Base-by-base conservation (phyloP, 2,113 vertebrate genomes). In the Choloepus hoffmanni region DNA sequence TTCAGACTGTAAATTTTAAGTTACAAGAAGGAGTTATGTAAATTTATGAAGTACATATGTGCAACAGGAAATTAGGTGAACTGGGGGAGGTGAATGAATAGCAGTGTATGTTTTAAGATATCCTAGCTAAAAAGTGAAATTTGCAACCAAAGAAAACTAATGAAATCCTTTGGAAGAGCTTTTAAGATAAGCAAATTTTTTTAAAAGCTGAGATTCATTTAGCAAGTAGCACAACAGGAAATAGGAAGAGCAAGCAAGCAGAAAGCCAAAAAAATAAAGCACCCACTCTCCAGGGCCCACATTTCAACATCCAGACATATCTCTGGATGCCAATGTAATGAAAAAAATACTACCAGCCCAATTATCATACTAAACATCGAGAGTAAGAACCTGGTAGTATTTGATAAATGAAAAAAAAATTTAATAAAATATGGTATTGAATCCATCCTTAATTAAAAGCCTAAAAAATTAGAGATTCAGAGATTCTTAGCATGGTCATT, bases 1-100 rank as follows among this genome's bases (percentile, higher is more conserved):
- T 97, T 92, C 68, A 78, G 12, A 89, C 40, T 79, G 30, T 89
- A 95, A 90, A 84, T 45, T 43, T 7, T 36, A 62, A 92, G 48
- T 89, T 85, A 77, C 11, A 83, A 88, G 26, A 65, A 91, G 21
- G 30, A 72, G 13, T 92, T 84, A 45, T 4, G 26, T 85, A 11
- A 79, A 62, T 87, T 68, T 70, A 58, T 0, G 63, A 53, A 40
- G 40, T 30, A 9, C 28, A 43, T 48, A 11, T 10, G 7, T 36
- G 18, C 4, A 9, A 18, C 24, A 84, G 60, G 48, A 81, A 90
- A 76, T 43, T 7, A 67, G 7, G 40, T 63, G 58, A 72, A 18
- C 48, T 67, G 5, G 26, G 36, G 24, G 63, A 43, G 16, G 24
- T 28, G 15, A 68, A 9, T 40, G 15, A 67, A 33, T 23, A 88